A percentile compares a stretch with the other conserved stretches of the same genome.
Conservation (phyloP, 23 tunicate species). For the Clavelina lepadiformis region DNA sequence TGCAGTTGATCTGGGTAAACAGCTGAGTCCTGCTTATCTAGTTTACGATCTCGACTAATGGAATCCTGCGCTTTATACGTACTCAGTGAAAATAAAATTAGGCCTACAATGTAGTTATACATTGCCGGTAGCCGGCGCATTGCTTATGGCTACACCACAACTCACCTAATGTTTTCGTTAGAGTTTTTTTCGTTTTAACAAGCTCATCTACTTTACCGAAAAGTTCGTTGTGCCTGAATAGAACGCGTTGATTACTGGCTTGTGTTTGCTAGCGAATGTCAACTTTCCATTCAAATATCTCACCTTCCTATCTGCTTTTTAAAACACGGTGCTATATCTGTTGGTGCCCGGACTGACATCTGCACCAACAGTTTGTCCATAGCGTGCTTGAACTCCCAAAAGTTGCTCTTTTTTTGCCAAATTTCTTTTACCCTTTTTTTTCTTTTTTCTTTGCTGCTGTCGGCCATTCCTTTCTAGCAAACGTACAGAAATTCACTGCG, state of each 20-base stretch:
- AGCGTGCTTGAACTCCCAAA: slow-evolving; percentile 30
- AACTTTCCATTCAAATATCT: no score
- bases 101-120: no score
- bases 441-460: slow-evolving; percentile 1
- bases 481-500: slow-evolving; percentile 2
- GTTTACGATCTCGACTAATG: no score
- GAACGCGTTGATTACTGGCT: no score
- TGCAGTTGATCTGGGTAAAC: background rate
- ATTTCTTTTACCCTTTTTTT: slow-evolving; percentile 7
- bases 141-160: no score
- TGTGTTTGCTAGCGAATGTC: no score
- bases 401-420: slow-evolving; percentile 33
- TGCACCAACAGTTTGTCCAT: slow-evolving; percentile 29
- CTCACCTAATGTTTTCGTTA: background rate
- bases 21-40: no score
- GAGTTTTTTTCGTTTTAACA: background rate
- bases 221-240: slow-evolving; percentile 21
- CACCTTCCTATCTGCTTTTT: slow-evolving; percentile 46
- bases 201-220: background rate
- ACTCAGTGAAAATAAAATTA: no score
- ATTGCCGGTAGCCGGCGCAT: no score
- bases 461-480: slow-evolving; percentile 1
- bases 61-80: no score
- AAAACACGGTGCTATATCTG: slow-evolving; percentile 29
- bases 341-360: slow-evolving; percentile 34